Percentiles rank a stretch among this genome's conserved stretches.
These are phyloP conservation scores for Acanthochromis polyacanthus DNA, from an alignment of 2,113 vertebrate species.

Conservation along the genomic window DNA sequence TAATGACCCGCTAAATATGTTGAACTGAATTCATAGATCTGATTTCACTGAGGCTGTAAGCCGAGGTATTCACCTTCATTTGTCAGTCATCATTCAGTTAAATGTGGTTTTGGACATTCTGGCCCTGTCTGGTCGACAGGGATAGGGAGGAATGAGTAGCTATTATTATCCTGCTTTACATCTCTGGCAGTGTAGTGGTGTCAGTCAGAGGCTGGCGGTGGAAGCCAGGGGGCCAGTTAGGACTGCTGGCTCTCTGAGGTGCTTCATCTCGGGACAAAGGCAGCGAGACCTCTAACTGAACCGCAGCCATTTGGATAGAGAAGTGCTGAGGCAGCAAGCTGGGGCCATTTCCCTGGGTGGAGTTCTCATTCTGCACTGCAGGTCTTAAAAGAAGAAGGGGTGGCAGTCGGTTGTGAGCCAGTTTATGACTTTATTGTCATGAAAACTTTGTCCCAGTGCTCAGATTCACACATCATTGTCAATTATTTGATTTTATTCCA, in stretches of 20 bases:
- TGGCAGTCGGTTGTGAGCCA: conserved; percentile 29
- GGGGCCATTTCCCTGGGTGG: conserved; percentile 59
- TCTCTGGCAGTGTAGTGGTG: conserved; percentile 68
- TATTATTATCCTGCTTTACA: conserved; percentile 72
- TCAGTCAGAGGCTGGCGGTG: conserved; percentile 67
- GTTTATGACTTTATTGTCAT: conserved; percentile 49
- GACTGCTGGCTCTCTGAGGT: conserved; percentile 69
- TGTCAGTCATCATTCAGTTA: conserved; percentile 63
- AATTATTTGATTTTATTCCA: conserved; percentile 53
- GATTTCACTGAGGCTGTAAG: conserved; percentile 33
- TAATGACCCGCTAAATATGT: conserved; percentile 49
- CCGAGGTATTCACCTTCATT: conserved; percentile 56
- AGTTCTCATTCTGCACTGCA: conserved; percentile 45
- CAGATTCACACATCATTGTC: conserved; percentile 61
- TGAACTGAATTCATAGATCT: conserved; percentile 28
- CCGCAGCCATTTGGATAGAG: conserved; percentile 71
- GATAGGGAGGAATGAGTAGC: conserved; percentile 59
- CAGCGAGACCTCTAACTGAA: conserved; percentile 75
- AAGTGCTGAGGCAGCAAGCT: conserved; percentile 76
- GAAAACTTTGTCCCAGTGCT: conserved; percentile 51
- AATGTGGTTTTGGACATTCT: conserved; percentile 56
- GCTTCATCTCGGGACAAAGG: conserved; percentile 70
- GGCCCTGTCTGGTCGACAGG: conserved; percentile 35
- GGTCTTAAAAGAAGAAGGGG: conserved; percentile 54
- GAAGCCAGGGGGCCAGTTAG: conserved; percentile 62